phyloP scores from a whole-genome alignment of 2,888 invertebrate species.

The Caenorhabditis japonica region DNA sequence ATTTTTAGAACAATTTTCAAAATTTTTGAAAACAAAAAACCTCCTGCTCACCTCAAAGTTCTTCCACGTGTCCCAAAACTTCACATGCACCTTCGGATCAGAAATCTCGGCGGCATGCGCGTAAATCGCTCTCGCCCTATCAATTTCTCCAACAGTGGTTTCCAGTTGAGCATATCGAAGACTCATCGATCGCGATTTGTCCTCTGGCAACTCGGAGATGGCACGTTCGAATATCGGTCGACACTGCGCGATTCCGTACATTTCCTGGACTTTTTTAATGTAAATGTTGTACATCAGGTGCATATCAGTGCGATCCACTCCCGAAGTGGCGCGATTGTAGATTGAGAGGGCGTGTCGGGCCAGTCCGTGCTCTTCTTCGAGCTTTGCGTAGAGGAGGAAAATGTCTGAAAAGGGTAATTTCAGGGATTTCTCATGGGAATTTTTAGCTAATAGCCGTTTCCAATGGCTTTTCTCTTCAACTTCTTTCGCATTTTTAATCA shows the following conservation, averaged over 20 bases:
- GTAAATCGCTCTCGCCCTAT: constrained; percentile 95
- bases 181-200: constrained; percentile 94
- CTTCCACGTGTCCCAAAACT: constrained; percentile 99
- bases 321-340: constrained; percentile 93
- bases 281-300: constrained; percentile 99
- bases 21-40: no score
- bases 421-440: no score
- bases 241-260: constrained; percentile 96
- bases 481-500: no score
- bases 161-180: constrained; percentile 96
- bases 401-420: constrained; percentile 82
- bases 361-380: constrained; percentile 97
- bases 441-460: no score
- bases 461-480: no score
- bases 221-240: constrained; percentile 97
- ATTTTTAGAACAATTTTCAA: no score
- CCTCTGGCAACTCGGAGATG: constrained; percentile 91
- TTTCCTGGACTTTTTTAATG: constrained; percentile 96
- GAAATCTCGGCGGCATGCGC: constrained; percentile 98
- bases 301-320: constrained; percentile 92
- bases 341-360: constrained; percentile 99
- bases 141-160: constrained; percentile 96
- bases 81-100: constrained; percentile 91
- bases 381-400: constrained; percentile 94
- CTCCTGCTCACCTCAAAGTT: constrained; percentile 99